Evolutionary conservation across 2,113 vertebrate genomes (phyloP), one percentile per base, ranked within the genome.

Genomic region (Zootoca vivipara): DNA sequence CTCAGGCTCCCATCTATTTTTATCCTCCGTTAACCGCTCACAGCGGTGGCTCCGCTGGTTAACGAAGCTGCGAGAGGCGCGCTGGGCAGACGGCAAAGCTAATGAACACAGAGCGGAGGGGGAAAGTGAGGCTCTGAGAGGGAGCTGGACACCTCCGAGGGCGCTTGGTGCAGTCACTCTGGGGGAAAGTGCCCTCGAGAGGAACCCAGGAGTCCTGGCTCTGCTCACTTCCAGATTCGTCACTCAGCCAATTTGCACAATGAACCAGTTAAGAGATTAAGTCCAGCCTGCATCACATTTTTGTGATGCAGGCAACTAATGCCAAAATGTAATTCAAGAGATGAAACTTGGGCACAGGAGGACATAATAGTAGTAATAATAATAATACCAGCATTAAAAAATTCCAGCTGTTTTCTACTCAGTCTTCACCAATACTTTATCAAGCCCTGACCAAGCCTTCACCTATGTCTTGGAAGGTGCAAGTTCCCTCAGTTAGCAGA

Each of bases 1-100:
- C 28, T 13, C 62, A 13, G 82, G 28, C 52, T 42, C 15, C 35
- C 35, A 6, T 77, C 87, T 88, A 88, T 88, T 88, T 88, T 82
- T 88, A 88, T 83, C 80, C 28, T 52, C 15, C 5, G 22, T 38
- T 69, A 42, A 5, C 9, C 18, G 58, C 73, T 77, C 38, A 30
- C 15, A 78, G 74, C 30, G 15, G 38, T 16, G n/a, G 64, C 16
- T 83, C 22, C 4, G 4, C 58, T 78, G 58, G 20, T n/a, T 38
- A 83, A 83, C 35, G 42, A 67, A 83, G 74, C n/a, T 7, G 38
- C 5, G 13, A 67, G 72, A 83, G 38, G 20, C 58, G 5, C 77
- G 1, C 77, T 38, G 42, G 42, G 30, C 62, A 7, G 40, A 22
- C 26, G 16, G 15, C 86, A 22, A 64, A 40, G 30, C 85, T 52